Evolutionary conservation across 2,113 vertebrate genomes (phyloP).

Genomic region (Rhineura floridana): DNA sequence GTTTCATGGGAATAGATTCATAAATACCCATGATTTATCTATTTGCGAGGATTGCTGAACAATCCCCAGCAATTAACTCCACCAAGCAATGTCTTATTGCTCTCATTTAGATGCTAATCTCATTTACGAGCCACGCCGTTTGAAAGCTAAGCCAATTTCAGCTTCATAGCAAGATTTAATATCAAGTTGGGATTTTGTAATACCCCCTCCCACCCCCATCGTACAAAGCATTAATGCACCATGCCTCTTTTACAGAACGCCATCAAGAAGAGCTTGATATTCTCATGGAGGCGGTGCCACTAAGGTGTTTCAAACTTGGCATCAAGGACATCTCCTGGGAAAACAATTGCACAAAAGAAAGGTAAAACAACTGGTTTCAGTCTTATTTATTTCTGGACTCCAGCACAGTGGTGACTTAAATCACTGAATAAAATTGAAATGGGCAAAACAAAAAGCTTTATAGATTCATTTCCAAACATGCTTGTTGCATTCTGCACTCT

Average conservation of each 20-base stretch:
- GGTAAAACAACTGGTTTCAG: neutral
- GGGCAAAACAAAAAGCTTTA: neutral
- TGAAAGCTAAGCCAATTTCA: slow-evolving; percentile 13
- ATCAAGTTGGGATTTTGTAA: slow-evolving; percentile 31
- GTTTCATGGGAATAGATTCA: slow-evolving; percentile 33
- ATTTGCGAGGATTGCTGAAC: slow-evolving; percentile 48
- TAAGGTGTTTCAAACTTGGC: neutral
- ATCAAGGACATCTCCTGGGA: neutral
- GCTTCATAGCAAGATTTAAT: slow-evolving; percentile 18
- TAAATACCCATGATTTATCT: slow-evolving; percentile 35
- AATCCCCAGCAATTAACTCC: slow-evolving; percentile 49
- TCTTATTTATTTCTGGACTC: neutral
- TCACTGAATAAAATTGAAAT: neutral
- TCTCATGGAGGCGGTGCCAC: neutral
- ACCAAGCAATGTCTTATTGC: slow-evolving; percentile 27
- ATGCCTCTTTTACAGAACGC: neutral
- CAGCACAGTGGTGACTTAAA: neutral
- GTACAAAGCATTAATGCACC: neutral
- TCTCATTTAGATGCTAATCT: slow-evolving; percentile 47
- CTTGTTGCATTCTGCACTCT: neutral
- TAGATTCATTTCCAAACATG: neutral
- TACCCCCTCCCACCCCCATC: neutral
- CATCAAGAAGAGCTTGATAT: neutral
- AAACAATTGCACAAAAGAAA: neutral
- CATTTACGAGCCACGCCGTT: neutral